Base-by-base conservation (phyloP, 2,797 vertebrate species). In the Phrynocephalus guinanensis region DNA sequence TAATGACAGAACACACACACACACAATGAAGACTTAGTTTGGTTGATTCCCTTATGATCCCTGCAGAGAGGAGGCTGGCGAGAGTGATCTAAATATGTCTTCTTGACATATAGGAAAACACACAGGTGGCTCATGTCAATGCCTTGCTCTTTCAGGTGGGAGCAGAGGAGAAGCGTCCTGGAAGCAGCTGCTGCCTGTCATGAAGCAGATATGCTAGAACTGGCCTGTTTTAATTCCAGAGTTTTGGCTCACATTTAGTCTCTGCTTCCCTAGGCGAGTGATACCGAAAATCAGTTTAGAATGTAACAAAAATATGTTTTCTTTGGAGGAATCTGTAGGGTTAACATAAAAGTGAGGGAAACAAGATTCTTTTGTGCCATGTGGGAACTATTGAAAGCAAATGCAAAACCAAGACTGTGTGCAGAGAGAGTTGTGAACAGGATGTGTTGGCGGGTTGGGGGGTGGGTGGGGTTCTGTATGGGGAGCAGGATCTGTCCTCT, bases 41-140 rank as follows among this genome's bases (percentile, higher is more conserved):
- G 48, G 71, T 6, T 73, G 72, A 83, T 89, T 92, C 83, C 2
- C 87, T n/a, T 78, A 60, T 87, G 83, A 87, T 92, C 89, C 0
- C 68, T 56, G 9, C 52, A 44, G 56, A 50, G 50, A 24, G 91
- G 22, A 11, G 52, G 3, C 52, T 56, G 52, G 52, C 9, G 52
- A 30, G 1, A 28, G 1, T 52, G 76, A 87, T 83, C 26, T 50
- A 89, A 86, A 92, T 68, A 18, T 1, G 75, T 68, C 38, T 30
- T 83, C 83, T 50, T 3, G 16, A 68, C 13, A 7, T 87, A 30
- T 9, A 78, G 33, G 80, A 83, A 67, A 91, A 80, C 68, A 67
- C 7, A n/a, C 18, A 44, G 33, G 3, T 28, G 80, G n/a, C 5
- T 87, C 1, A 3, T 50, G 56, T 4, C 20, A 85, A 63, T 6